Evolutionary conservation across 2,797 vertebrate genomes (phyloP), one percentile per base, ranked within the genome.

Genomic region (Enteromius fasciolatus): DNA sequence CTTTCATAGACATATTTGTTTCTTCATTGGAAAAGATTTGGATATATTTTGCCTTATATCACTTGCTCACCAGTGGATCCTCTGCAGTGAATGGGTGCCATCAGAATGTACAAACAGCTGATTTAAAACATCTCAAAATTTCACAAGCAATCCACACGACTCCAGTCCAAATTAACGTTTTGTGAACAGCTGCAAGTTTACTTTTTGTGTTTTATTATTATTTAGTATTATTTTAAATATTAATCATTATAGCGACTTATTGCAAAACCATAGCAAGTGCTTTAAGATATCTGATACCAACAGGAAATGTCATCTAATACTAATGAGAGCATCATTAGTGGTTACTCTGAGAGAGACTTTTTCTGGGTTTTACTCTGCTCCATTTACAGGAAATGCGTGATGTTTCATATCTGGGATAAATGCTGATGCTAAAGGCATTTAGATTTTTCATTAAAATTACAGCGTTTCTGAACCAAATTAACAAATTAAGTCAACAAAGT

Each of bases 281-380:
- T 28, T 20, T 70, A 8, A 25, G 31, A 33, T n/a, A 80, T 80
- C 39, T 48, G 28, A 59, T 41, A 72, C 15, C 61, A 76, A 76
- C 72, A 68, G 72, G 72, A 76, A 76, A 67, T 68, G 48, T 28
- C 20, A 67, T 68, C 18, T 33, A 76, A 67, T 36, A 66, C 61
- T 67, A 76, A 82, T 68, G 25, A 82, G 33, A 2, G 36, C 52
- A 46, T 76, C 73, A 76, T 82, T 82, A 82, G 80, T 76, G 72
- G 72, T 67, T 68, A 44, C 36, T 73, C 52, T 33, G 25, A 68
- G 17, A 33, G 17, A 50, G 17, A 8, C 0, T 1, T 12, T 52
- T 36, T 64, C 15, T 81, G 50, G 23, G 33, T 31, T 72, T 69
- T 80, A 48, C 39, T 20, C 20, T 17, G 4, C 15, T 75, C n/a